Conservation (phyloP, 2,113 vertebrate species). For the Thunnus thynnus region DNA sequence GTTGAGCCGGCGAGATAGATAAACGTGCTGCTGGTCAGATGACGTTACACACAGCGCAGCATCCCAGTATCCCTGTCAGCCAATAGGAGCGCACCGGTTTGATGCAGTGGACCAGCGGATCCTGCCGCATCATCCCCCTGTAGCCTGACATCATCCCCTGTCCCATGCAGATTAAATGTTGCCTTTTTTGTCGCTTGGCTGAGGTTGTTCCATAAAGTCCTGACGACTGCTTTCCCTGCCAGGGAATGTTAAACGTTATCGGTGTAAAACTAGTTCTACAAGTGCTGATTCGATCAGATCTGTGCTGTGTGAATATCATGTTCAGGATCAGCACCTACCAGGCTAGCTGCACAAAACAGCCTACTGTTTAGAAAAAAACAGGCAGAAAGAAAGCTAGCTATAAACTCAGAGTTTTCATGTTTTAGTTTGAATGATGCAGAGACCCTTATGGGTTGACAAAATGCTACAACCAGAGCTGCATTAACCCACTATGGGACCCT, state of each 20-base stretch:
- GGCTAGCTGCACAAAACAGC: neutral
- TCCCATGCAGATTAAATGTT: slow-evolving; percentile 23
- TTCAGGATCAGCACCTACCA: neutral
- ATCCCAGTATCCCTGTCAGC: slow-evolving; percentile 56
- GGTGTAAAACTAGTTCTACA: neutral
- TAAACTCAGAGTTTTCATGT: neutral
- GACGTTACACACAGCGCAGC: slow-evolving; percentile 62
- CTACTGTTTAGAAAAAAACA: neutral
- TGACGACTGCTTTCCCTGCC: neutral
- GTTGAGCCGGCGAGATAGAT: slow-evolving; percentile 54
- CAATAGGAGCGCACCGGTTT: slow-evolving; percentile 77
- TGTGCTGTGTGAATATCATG: neutral
- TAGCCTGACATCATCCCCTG: slow-evolving; percentile 61
- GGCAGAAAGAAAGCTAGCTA: neutral
- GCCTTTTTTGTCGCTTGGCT: neutral
- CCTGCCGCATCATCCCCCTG: slow-evolving; percentile 73
- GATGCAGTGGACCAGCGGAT: slow-evolving; percentile 80
- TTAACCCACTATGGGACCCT: fast-evolving
- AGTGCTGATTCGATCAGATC: neutral
- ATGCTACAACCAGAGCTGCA: neutral
- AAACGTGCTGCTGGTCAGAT: slow-evolving; percentile 64
- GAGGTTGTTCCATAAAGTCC: slow-evolving; percentile 1
- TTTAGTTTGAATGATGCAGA: neutral
- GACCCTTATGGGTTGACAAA: neutral
- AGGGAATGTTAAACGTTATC: neutral